phyloP scores from a whole-genome alignment of 2,797 vertebrate species.

The Characodon lateralis region DNA sequence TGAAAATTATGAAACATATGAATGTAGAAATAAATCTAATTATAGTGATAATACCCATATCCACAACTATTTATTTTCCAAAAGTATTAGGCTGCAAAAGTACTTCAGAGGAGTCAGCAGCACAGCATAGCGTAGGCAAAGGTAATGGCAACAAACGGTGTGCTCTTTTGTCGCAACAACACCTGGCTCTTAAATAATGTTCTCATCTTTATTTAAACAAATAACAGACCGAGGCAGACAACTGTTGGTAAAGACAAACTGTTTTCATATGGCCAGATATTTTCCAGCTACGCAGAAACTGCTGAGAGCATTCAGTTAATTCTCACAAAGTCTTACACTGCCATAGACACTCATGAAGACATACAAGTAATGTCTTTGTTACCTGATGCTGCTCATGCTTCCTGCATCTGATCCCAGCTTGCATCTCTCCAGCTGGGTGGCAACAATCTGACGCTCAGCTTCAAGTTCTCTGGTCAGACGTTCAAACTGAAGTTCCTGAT shows the following conservation, averaged over 20 bases:
- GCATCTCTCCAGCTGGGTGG: constrained; percentile 98
- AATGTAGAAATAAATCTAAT: neutral
- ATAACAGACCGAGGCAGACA: neutral
- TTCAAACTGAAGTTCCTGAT: constrained; percentile 98
- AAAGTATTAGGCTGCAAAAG: too few relatives aligned
- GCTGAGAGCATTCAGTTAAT: neutral
- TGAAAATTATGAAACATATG: neutral
- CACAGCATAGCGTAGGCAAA: neutral
- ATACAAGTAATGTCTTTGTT: constrained; percentile 4
- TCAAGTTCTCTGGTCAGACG: constrained; percentile 97
- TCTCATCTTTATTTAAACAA: neutral
- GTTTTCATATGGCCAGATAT: neutral
- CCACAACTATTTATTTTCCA: neutral
- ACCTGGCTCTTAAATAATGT: neutral
- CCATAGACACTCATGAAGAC: neutral
- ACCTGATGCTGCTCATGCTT: constrained; percentile 99
- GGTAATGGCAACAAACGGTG: neutral
- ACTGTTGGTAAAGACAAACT: neutral
- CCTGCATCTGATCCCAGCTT: constrained; percentile 96
- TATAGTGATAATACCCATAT: neutral
- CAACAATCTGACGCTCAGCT: constrained; percentile 97
- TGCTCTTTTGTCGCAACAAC: neutral
- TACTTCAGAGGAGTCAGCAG: neutral
- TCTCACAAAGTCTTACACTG: neutral
- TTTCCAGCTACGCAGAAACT: neutral